phyloP scores from a whole-genome alignment of 2,797 vertebrate genomes.

The Taenioides sp. region DNA sequence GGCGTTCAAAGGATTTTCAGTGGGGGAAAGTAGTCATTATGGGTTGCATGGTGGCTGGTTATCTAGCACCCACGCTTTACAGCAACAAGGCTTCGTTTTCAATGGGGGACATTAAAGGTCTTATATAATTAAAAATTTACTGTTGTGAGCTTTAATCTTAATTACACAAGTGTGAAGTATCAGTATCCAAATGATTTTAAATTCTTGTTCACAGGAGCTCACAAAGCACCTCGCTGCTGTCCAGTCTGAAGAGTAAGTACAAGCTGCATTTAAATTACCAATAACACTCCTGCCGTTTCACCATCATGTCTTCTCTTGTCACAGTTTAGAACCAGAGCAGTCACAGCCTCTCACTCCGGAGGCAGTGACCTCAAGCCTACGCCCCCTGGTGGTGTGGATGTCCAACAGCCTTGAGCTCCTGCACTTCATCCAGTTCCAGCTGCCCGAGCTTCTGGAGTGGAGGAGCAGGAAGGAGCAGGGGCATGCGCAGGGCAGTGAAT shows the following conservation, averaged over 20 bases:
- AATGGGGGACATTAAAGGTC: too few species aligned
- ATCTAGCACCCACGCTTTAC: too few species aligned
- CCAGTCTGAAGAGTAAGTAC: slow-evolving; percentile 74
- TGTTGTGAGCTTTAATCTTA: too few species aligned
- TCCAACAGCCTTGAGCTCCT: slow-evolving; percentile 81
- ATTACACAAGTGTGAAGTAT: too few species aligned
- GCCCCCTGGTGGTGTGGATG: slow-evolving; percentile 81
- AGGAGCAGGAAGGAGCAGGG: slow-evolving; percentile 49
- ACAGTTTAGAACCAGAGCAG: slow-evolving; percentile 33
- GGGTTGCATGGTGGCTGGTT: too few species aligned
- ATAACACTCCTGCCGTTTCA: background rate
- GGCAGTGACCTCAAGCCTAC: slow-evolving; percentile 66
- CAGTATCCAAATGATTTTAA: too few species aligned
- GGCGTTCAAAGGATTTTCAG: too few species aligned
- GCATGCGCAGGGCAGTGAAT: slow-evolving; percentile 38
- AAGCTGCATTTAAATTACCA: too few species aligned
- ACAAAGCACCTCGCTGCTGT: slow-evolving; percentile 71
- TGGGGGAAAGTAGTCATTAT: too few species aligned
- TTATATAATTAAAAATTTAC: too few species aligned
- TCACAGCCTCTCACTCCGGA: slow-evolving; percentile 27
- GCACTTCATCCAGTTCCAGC: slow-evolving; percentile 78
- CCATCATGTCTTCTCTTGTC: slow-evolving; percentile 15
- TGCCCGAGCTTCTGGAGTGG: slow-evolving; percentile 75
- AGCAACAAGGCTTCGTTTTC: too few species aligned
- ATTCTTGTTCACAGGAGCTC: slow-evolving; percentile 65